Conservation (phyloP, 2,888 invertebrate genomes). For the Furcula furcula region DNA sequence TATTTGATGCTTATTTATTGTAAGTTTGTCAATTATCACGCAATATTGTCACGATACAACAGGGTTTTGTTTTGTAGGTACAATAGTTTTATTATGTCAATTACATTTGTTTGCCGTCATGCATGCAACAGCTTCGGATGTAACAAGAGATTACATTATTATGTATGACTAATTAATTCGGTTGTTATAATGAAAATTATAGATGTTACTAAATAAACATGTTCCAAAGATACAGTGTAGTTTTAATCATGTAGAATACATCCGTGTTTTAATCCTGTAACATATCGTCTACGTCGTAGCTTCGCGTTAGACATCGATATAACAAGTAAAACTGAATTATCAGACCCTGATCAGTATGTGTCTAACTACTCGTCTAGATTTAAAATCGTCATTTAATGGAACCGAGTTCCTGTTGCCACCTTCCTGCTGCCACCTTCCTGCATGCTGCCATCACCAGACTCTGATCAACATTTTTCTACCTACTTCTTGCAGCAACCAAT, state of each 20-base stretch:
- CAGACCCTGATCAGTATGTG: too few species aligned
- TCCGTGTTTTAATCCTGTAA: too few species aligned
- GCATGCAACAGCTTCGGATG: slow-evolving; percentile 33
- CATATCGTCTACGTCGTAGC: too few species aligned
- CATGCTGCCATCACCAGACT: too few species aligned
- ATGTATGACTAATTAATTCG: slow-evolving; percentile 56
- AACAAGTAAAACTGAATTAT: too few species aligned
- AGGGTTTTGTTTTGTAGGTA: slow-evolving; percentile 16
- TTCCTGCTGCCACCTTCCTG: too few species aligned
- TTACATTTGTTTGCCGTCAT: slow-evolving; percentile 28
- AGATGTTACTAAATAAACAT: slow-evolving; percentile 76
- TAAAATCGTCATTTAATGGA: too few species aligned
- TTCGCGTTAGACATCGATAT: too few species aligned
- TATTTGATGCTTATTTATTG: background rate
- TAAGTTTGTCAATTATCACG: slow-evolving; percentile 20
- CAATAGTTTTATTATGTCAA: slow-evolving; percentile 45
- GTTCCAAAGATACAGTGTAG: slow-evolving; percentile 56
- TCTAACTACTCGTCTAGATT: too few species aligned
- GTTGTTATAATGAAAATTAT: slow-evolving; percentile 67
- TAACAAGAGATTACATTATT: slow-evolving; percentile 36
- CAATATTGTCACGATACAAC: slow-evolving; percentile 20
- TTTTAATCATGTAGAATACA: slow-evolving; percentile 40
- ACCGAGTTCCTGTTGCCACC: too few species aligned
- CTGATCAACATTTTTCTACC: too few species aligned
- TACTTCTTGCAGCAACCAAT: too few species aligned